Evolutionary conservation across 2,113 vertebrate genomes (phyloP).

Genomic region (Rhynchomys soricoides): DNA sequence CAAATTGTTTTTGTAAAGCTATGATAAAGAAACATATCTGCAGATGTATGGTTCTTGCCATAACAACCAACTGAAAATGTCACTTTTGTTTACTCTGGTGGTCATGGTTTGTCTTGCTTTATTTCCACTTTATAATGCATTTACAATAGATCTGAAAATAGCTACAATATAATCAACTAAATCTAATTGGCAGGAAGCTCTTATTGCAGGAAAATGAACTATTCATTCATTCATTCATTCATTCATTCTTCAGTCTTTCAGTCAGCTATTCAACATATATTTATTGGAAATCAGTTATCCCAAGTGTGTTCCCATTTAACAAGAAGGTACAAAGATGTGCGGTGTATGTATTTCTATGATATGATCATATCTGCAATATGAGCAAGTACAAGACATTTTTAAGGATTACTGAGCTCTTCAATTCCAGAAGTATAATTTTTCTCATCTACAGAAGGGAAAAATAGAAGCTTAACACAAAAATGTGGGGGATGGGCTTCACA

Average conservation of each 20-base stretch:
- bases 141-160: neutral
- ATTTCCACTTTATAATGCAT: neutral
- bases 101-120: neutral
- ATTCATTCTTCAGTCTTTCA: neutral
- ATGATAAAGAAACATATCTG: neutral
- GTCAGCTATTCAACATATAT: neutral
- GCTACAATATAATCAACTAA: neutral
- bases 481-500: neutral
- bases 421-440: constrained; percentile 37
- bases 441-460: constrained; percentile 56
- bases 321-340: neutral
- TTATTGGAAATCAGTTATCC: neutral
- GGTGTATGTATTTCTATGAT: neutral
- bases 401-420: constrained; percentile 5
- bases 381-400: constrained; percentile 43
- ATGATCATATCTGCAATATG: neutral
- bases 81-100: neutral
- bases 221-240: neutral
- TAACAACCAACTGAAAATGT: neutral
- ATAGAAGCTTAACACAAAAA: neutral
- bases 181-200: neutral
- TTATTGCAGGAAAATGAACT: neutral
- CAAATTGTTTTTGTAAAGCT: neutral
- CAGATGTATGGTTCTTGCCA: neutral
- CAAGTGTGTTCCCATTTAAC: neutral